Evolutionary conservation across 2,113 vertebrate genomes (phyloP), one percentile per base, ranked within the genome.

Genomic region (Leptodactylus fuscus): DNA sequence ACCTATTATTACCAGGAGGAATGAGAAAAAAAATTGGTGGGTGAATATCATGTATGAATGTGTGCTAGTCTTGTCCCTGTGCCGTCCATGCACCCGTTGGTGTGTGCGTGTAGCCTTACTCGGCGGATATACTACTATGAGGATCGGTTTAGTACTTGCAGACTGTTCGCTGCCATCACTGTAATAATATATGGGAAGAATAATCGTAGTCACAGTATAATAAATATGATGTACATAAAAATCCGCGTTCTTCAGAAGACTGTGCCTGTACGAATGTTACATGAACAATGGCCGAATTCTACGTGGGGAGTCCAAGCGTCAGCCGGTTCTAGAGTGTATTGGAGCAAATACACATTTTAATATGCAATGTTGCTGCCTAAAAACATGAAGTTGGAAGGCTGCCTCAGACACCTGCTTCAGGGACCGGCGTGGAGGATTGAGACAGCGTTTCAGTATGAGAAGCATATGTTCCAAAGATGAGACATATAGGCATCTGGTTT

Each of bases 401-500:
- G 77, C 77, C 79, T 69, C 79, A 20, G 79, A 69, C 58, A 81
- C 79, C 79, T 81, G 79, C 58, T 81, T 81, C 44, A 69, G 60
- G 79, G 60, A 81, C 79, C 41, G 15, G 44, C 41, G 24, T 34
- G 4, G 60, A 81, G 60, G 60, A 65, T 69, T 48, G 60, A 81
- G 44, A 67, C 58, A 49, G 38, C 60, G 15, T 48, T 67, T 81
- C 60, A 67, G 41, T 67, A 67, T 32, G 55, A 81, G 65, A 65
- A 69, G 58, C 58, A 81, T 81, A 81, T 81, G 79, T 69, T 65
- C 79, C 79, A 81, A 81, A 48, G 27, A 67, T 36, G 79, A 69
- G 58, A 81, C 79, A 67, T 80, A 81, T 81, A 67, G 58, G 79
- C 79, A 81, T 81, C 60, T 69, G 58, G 79, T 67, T 69, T 81